Percentiles rank a stretch among this genome's conserved stretches.
Evolutionary conservation across 2,888 invertebrate genomes (phyloP).

Genomic region (Odontocolon sp.): DNA sequence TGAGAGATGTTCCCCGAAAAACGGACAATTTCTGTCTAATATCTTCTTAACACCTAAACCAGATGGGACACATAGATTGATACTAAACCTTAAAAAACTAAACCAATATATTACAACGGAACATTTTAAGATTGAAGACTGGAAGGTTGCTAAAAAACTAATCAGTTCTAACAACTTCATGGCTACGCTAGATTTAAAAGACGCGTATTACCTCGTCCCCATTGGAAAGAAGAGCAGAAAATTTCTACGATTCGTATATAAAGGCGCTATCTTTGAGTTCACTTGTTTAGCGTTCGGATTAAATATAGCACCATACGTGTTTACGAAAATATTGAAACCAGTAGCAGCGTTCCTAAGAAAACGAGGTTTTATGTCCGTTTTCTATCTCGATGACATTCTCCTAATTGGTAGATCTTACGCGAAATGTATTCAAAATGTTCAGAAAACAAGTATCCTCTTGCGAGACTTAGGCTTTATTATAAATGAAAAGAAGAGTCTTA

Average conservation of each 20-base stretch:
- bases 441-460: conserved; percentile 7
- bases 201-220: conserved; percentile 29
- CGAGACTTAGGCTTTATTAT: conserved; percentile 36
- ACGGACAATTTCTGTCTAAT: conserved; percentile 24
- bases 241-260: conserved; percentile 24
- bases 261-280: conserved; percentile 33
- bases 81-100: conserved; percentile 64
- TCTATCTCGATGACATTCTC: conserved; percentile 41
- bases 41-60: conserved; percentile 11
- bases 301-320: conserved; percentile 17
- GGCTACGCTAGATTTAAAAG: conserved; percentile 24
- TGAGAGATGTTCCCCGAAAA: conserved; percentile 7
- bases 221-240: conserved; percentile 18
- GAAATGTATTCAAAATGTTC: conserved; percentile 28
- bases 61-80: conserved; percentile 51
- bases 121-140: conserved; percentile 68
- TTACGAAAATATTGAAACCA: conserved; percentile 35
- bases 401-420: conserved; percentile 10
- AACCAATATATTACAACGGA: conserved; percentile 59
- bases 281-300: conserved; percentile 32
- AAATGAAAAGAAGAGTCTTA: conserved; percentile 9
- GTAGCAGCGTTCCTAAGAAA: conserved; percentile 25
- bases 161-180: conserved; percentile 40
- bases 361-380: conserved; percentile 13
- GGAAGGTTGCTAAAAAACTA: conserved; percentile 60